Conservation (phyloP, 2,888 invertebrate genomes). For the Eupithecia exiguata region DNA sequence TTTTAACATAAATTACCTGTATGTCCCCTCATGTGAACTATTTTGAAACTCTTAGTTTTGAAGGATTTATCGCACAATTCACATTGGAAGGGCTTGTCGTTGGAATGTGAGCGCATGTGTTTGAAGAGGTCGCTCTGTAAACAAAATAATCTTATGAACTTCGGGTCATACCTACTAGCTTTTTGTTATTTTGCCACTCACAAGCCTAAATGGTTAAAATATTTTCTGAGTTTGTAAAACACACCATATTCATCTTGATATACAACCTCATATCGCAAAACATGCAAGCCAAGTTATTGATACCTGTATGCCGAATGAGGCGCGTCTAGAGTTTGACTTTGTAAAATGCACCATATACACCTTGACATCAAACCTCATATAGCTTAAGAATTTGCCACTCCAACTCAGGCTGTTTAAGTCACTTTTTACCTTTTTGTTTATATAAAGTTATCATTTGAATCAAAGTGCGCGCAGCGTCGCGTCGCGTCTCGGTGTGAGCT, state of each 20-base stretch:
- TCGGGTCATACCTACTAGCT: background rate
- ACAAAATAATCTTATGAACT: background rate
- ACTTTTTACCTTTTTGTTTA: too few relatives aligned
- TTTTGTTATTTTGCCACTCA: background rate
- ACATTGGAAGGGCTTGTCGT: slow-evolving; percentile 93
- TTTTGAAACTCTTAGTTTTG: slow-evolving; percentile 92
- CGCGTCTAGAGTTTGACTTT: slow-evolving; percentile 67
- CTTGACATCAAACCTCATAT: too few relatives aligned
- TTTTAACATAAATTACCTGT: slow-evolving; percentile 80
- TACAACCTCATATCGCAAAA: slow-evolving; percentile 78
- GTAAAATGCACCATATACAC: too few relatives aligned
- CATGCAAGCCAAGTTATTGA: slow-evolving; percentile 76
- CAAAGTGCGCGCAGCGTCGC: too few relatives aligned
- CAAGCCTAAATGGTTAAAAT: background rate
- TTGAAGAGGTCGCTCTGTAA: slow-evolving; percentile 75
- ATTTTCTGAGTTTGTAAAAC: background rate
- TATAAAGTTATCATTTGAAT: too few relatives aligned
- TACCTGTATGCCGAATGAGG: slow-evolving; percentile 73
- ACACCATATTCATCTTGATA: slow-evolving; percentile 63
- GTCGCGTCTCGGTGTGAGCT: too few relatives aligned
- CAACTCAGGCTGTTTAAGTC: too few relatives aligned
- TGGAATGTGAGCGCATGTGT: slow-evolving; percentile 87
- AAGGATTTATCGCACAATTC: slow-evolving; percentile 93
- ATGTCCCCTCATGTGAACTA: slow-evolving; percentile 92
- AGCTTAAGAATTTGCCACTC: too few relatives aligned